These are phyloP conservation scores for Ophioderma brevispina DNA, from an alignment of 35 echinoderm and acorn worm genomes.

Conservation along the genomic window DNA sequence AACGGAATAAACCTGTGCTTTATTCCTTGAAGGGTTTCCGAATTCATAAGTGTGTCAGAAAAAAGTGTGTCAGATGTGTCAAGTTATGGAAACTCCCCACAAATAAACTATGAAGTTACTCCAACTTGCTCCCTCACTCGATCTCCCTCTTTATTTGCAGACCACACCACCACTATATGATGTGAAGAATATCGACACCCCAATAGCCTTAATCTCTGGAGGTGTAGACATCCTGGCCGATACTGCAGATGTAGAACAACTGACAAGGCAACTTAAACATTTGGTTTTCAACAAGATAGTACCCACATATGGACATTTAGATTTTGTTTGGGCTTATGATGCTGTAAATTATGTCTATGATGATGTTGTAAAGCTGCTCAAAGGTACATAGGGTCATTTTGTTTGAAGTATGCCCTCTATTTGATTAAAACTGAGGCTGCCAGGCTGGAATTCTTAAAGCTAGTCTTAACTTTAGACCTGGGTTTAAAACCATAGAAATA, in stretches of 20 bases:
- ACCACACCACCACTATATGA: slow-evolving; percentile 67
- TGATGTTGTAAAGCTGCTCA: slow-evolving; percentile 1
- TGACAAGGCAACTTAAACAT: slow-evolving; percentile 22
- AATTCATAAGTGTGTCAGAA: too few species aligned
- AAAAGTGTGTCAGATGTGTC: too few species aligned
- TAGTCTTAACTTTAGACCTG: too few species aligned
- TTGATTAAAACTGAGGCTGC: too few species aligned
- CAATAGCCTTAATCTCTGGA: slow-evolving; percentile 88
- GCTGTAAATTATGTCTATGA: slow-evolving; percentile 35
- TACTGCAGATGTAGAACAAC: slow-evolving; percentile 59
- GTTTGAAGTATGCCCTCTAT: too few species aligned
- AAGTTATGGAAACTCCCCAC: too few species aligned
- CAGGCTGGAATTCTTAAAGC: too few species aligned
- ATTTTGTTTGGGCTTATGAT: slow-evolving; percentile 88
- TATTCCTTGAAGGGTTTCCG: too few species aligned
- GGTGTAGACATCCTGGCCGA: slow-evolving; percentile 71
- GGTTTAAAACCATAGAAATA: too few species aligned
- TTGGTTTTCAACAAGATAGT: slow-evolving; percentile 24
- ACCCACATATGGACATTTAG: slow-evolving; percentile 61
- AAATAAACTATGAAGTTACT: too few species aligned
- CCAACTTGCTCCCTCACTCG: too few species aligned
- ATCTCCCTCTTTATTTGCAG: slow-evolving; percentile 61
- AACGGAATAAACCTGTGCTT: too few species aligned
- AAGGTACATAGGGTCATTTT: background rate
- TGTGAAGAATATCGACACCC: slow-evolving; percentile 60